Evolutionary conservation across 2,113 vertebrate species (phyloP), one percentile per base, ranked within the genome.

Genomic region (Sitta europaea): DNA sequence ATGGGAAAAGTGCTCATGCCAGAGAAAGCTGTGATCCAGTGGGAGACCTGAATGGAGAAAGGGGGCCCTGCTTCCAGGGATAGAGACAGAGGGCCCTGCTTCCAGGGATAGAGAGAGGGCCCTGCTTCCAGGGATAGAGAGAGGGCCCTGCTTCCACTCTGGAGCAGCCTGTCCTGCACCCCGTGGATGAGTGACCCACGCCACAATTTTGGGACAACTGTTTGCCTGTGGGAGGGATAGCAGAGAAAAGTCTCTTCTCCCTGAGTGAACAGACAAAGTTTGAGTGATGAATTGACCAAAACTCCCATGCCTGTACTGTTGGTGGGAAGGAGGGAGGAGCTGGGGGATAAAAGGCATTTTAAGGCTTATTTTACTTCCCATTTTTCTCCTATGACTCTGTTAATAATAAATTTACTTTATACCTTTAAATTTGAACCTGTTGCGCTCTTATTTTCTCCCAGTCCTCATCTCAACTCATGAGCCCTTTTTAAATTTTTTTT

Each of bases 181-280:
- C 6, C 0, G 1, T 42, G 12, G 22, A 33, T 5, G 7, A 33
- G 9, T 8, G 36, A 71, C 4, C 0, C 28, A 33, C 3, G 3
- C 29, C 28, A 19, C 11, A 71, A 14, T 42, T 33, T 54, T 4
- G 38, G 21, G 68, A 25, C 8, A 16, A 11, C 22, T 33, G 21
- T 40, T 54, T 33, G 50, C 12, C 15, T 0, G 0, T 42, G 29
- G 12, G 29, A 33, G 22, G 5, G 12, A 54, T 3, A 33, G 50
- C 11, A 53, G 28, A 19, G 21, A 40, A 14, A 13, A 33, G 22
- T 11, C 28, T 42, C 35, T 11, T 72, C 29, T 42, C 29, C 29
- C 50, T n/a, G 29, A 72, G 5, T 4, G 5, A 42, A n/a, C 22
- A 54, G 29, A 42, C 40, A 4, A 53, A 33, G 15, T 33, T 24